phyloP scores from a whole-genome alignment of 2,113 vertebrate genomes.

The Craseonycteris thonglongyai region DNA sequence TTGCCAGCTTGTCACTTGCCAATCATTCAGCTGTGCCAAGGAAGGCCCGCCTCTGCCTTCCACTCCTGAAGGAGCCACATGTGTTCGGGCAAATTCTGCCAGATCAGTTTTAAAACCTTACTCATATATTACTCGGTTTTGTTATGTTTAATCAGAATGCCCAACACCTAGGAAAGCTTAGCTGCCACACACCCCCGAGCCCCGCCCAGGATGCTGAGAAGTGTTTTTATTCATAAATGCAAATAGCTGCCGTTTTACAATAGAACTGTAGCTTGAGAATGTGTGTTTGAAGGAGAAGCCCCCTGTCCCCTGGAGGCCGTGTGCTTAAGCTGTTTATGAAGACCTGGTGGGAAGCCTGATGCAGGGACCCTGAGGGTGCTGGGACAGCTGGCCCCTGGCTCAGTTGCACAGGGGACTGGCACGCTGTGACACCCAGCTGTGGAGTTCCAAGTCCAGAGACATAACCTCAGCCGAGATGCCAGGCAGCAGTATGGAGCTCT shows the following conservation, averaged over 20 bases:
- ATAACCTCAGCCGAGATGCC: background rate
- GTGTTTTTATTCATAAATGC: background rate
- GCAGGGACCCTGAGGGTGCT: background rate
- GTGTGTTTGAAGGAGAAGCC: background rate
- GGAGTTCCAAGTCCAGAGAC: too few relatives aligned
- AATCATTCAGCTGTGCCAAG: background rate
- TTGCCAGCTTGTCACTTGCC: background rate
- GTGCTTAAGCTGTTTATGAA: background rate
- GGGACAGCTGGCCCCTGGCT: background rate
- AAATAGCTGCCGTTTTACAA: background rate
- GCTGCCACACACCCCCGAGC: too few relatives aligned
- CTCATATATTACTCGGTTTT: background rate
- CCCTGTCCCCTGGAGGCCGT: fast-evolving
- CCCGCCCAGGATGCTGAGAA: background rate
- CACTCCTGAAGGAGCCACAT: fast-evolving
- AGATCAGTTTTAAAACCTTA: background rate
- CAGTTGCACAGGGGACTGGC: fast-evolving
- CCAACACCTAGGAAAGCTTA: background rate
- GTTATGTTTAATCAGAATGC: background rate
- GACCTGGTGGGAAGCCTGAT: background rate
- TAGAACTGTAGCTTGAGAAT: background rate
- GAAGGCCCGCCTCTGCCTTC: background rate
- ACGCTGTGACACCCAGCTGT: fast-evolving
- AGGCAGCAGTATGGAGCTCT: fast-evolving
- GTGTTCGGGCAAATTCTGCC: background rate